A percentile compares a stretch with the other conserved stretches of the same genome.
Evolutionary conservation across 2,888 invertebrate genomes (phyloP).

Genomic region (Stenchaetothrips biformis): DNA sequence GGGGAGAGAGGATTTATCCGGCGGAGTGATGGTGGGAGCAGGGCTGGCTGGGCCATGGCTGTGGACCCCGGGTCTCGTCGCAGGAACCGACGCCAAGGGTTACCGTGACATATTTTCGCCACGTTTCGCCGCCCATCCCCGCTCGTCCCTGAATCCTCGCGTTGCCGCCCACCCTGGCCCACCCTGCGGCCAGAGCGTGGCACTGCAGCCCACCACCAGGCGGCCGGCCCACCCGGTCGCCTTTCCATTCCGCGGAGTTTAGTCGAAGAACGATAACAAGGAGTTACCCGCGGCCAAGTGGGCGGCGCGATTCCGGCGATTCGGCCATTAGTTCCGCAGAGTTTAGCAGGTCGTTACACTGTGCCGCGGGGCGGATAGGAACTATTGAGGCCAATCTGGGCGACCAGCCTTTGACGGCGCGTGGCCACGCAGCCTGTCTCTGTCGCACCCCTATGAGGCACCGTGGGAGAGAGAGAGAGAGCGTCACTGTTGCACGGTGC

Average conservation of each 20-base stretch:
- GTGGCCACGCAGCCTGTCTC: too few species aligned
- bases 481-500: too few species aligned
- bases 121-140: neutral
- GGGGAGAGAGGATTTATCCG: neutral
- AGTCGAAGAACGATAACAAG: neutral
- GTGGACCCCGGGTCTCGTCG: neutral
- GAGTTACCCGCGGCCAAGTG: neutral
- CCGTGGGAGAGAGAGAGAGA: too few species aligned
- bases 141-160: neutral
- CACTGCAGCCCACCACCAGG: too few species aligned
- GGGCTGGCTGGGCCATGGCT: neutral
- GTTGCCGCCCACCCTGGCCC: neutral
- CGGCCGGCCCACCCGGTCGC: neutral
- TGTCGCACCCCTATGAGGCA: too few species aligned
- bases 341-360: too few species aligned
- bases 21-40: neutral
- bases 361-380: too few species aligned
- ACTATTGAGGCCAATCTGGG: too few species aligned
- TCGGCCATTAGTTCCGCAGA: too few species aligned
- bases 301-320: neutral
- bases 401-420: too few species aligned
- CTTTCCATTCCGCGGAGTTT: too few species aligned
- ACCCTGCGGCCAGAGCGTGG: too few species aligned
- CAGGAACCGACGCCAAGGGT: neutral
- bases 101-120: conserved; percentile 1